Conservation (phyloP, 2,888 invertebrate species). For the Aplocera efformata region DNA sequence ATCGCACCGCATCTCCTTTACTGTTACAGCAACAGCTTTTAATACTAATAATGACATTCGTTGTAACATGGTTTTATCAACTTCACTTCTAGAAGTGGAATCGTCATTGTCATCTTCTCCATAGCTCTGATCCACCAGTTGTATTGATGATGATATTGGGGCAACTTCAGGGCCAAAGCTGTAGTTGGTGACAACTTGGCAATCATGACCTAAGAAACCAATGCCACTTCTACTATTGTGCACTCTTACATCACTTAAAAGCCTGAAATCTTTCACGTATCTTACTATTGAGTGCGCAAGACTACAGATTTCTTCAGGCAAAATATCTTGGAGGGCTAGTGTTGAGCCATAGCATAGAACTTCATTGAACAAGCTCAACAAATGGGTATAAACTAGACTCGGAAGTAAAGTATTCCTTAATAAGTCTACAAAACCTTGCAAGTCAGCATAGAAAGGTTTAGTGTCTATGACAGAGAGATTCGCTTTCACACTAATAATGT, state of each 20-base stretch:
- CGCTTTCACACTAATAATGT: constrained; percentile 93
- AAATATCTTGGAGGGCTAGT: constrained; percentile 90
- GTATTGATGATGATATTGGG: constrained; percentile 59
- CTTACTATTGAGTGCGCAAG: constrained; percentile 92
- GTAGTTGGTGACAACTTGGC: constrained; percentile 59
- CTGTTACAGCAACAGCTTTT: constrained; percentile 93
- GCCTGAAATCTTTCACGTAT: constrained; percentile 90
- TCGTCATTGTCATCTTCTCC: constrained; percentile 67
- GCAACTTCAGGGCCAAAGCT: constrained; percentile 57
- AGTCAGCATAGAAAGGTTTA: constrained; percentile 91
- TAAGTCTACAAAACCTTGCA: constrained; percentile 89
- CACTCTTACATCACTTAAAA: constrained; percentile 81
- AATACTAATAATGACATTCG: constrained; percentile 92
- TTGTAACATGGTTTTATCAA: constrained; percentile 90
- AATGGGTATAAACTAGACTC: constrained; percentile 90
- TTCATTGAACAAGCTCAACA: constrained; percentile 92
- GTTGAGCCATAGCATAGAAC: constrained; percentile 95
- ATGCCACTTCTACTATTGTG: constrained; percentile 68
- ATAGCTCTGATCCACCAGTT: constrained; percentile 70
- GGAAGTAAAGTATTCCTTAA: constrained; percentile 86
- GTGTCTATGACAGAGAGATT: constrained; percentile 94
- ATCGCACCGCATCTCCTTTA: constrained; percentile 93
- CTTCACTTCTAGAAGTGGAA: constrained; percentile 66
- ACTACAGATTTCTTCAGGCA: constrained; percentile 93
- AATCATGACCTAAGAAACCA: constrained; percentile 70